Conservation (phyloP, 1,140 invertebrate genomes). For the Notospermus geniculatus region DNA sequence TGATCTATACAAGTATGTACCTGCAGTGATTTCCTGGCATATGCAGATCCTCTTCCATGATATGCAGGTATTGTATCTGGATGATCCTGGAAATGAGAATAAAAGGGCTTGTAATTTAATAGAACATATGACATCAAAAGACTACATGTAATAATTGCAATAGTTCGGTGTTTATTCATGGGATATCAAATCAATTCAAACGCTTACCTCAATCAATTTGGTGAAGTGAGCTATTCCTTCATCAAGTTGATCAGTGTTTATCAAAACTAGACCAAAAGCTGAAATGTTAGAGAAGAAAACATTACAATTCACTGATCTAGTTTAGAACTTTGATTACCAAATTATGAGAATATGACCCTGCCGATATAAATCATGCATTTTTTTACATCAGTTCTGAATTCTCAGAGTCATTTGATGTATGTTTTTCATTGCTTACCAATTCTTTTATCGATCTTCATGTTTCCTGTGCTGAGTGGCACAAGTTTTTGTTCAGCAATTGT, state of each 20-base stretch:
- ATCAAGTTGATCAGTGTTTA: conserved; percentile 31
- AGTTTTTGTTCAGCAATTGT: conserved; percentile 28
- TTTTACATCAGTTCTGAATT: no score
- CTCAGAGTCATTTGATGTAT: no score
- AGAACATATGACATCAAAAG: no score
- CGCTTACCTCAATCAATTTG: conserved; percentile 25
- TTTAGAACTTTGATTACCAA: no score
- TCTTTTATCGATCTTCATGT: conserved; percentile 26
- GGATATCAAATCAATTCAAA: no score
- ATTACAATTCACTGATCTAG: no score
- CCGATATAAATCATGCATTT: no score
- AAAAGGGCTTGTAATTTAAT: no score
- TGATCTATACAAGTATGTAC: no score
- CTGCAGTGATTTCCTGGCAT: conserved; percentile 28
- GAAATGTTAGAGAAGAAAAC: conserved; percentile 23
- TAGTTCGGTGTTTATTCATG: no score
- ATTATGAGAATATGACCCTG: no score
- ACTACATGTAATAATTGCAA: no score
- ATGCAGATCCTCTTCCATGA: conserved; percentile 24
- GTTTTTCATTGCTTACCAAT: conserved; percentile 15
- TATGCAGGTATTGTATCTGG: conserved; percentile 19
- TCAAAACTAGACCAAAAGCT: conserved; percentile 33
- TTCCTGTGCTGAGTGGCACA: conserved; percentile 33
- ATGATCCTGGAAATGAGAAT: conserved; percentile 18
- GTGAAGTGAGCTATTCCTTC: conserved; percentile 29